Base-by-base conservation (phyloP, 2,888 invertebrate species). In the Callyntrura sp. region DNA sequence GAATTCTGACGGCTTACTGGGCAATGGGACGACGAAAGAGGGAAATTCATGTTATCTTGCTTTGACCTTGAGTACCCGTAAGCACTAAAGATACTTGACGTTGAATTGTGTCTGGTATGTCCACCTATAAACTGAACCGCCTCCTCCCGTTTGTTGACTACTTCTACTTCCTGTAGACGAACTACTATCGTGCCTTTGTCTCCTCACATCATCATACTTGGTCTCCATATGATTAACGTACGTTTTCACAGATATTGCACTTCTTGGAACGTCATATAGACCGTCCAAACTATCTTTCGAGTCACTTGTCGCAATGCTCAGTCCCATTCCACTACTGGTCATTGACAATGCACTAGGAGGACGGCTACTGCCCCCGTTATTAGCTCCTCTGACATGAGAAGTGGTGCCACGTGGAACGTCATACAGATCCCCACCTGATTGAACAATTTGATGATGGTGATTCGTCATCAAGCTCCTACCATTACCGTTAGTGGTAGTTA, bases 181-280 rank as follows among this genome's bases (percentile, higher is more conserved):
- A 28, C 17, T n/a, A 28, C 81, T 73, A n/a, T 88, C 70, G 35
- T 85, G 70, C 20, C 78, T 43, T 8, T 68, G 68, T 23, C 85
- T 51, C 8, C 65, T n/a, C n/a, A 92, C 81, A 6, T 92, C 90
- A 57, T 92, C 92, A 78, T 92, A 92, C 51, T 92, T 92, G 14
- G 91, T 90, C 73, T 92, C 92, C 62, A 92, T 85, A 57, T 91
- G 91, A 55, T 85, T 92, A 17, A 92, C 92, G 57, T 91, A 92
- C 3, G 86, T 88, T 43, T 91, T 87, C 12, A 88, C 90, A 76
- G 86, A 89, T 9, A 87, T 81, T 11, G 68, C 17, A 28, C 20
- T 62, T 35, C 92, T 51, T n/a, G 92, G 93, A 5, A 92, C 92
- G 78, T 93, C 92, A 79, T 91, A 91, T 17, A 89, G 28, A 65